Base-by-base conservation (phyloP, 2,888 invertebrate genomes). In the Taenaris catops region DNA sequence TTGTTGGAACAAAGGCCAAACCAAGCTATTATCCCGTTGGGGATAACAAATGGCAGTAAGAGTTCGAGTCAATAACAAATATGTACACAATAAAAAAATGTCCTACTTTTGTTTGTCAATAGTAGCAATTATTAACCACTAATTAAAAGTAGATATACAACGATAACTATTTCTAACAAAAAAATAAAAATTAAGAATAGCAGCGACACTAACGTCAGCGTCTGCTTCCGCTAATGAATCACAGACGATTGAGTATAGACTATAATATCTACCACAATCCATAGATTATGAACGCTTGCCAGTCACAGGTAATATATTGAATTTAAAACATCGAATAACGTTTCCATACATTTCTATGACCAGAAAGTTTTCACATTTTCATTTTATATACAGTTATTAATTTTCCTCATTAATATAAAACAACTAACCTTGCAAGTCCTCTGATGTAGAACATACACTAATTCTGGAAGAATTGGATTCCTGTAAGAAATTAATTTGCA, bases 11-110 rank as follows among this genome's bases (percentile, higher is more conserved):
- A 86, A 86, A 83, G 80, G 75, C 69, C 69, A 65, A 79, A 80
- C 74, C 72, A 75, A 74, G 80, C 81, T 72, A 73, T 70, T 83
- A 84, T 84, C 87, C 87, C 86, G 86, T 87, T 84, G 83, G 71
- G 83, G 79, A 78, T 78, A 81, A 48, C 44, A 42, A 49, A 78
- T 79, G 78, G 80, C 71, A 81, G 75, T 73, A 62, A 59, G 56
- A 58, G 63, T 66, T 58, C 55, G 53, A 53, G 43, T 50, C 42
- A 55, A 54, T 49, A 54, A 68, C 67, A 63, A 67, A 58, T 54
- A 59, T 53, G 58, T 50, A 53, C 70, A 71, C 69, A 54, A 54
- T 42, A 37, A 33, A 20, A 41, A 41, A 46, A 29, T 46, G 39
- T 44, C 33, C 51, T 66, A 66, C 69, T 78, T 71, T 64, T 72